phyloP scores from a whole-genome alignment of 2,113 vertebrate species.

The Thomomys bottae region DNA sequence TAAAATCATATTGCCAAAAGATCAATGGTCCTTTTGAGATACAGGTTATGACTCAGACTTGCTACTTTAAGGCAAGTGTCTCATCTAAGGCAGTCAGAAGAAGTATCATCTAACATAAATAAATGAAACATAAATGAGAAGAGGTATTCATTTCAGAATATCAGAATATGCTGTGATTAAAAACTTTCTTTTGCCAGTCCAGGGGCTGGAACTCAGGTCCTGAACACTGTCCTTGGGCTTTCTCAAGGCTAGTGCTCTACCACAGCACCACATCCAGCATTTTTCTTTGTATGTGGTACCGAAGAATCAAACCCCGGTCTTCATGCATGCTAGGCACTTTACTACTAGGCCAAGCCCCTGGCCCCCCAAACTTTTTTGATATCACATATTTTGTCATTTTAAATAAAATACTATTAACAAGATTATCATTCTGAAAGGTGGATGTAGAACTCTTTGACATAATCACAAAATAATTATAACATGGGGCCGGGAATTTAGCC shows the following conservation, averaged over 20 bases:
- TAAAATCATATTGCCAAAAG: constrained; percentile 57
- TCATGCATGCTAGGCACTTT: too few species aligned
- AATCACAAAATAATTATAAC: constrained; percentile 6
- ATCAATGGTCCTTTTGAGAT: background rate
- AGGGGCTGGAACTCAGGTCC: too few species aligned
- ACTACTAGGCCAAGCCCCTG: too few species aligned
- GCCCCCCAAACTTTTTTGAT: background rate
- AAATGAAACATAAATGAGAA: constrained; percentile 50
- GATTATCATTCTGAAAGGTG: background rate
- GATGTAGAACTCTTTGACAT: background rate
- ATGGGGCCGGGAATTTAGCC: too few species aligned
- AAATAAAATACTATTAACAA: background rate
- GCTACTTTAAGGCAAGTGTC: constrained; percentile 29
- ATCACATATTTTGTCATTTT: constrained; percentile 37
- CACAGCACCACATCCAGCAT: too few species aligned
- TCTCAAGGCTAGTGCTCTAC: too few species aligned
- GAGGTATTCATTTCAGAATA: constrained; percentile 55
- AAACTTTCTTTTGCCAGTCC: too few species aligned
- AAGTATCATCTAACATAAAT: constrained; percentile 33
- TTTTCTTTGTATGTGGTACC: too few species aligned
- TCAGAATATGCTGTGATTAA: constrained; percentile 28
- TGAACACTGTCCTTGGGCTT: too few species aligned
- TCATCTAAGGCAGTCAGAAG: constrained; percentile 60
- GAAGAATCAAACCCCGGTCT: too few species aligned
- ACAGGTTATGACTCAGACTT: constrained; percentile 28